These are phyloP conservation scores for Haemorhous mexicanus DNA, from an alignment of 2,113 vertebrate species.

Conservation along the genomic window DNA sequence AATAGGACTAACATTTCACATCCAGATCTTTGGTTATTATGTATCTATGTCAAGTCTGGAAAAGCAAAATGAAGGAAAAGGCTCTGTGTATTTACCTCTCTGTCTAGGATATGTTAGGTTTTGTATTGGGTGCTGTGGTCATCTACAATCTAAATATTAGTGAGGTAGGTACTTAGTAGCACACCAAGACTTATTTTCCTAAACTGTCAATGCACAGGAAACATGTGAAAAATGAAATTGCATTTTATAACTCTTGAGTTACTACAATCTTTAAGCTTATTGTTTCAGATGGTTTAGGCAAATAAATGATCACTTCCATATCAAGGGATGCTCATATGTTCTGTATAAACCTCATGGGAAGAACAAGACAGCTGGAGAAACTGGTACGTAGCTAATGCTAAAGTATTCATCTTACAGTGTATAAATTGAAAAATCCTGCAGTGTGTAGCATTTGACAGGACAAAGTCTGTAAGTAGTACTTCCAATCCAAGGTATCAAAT, in stretches of 20 bases:
- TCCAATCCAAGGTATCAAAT: not conserved
- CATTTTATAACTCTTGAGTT: not conserved
- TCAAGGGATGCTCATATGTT: slow-evolving; percentile 95
- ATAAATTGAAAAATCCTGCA: not conserved
- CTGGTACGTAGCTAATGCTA: slow-evolving; percentile 76
- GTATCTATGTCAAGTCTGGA: not conserved
- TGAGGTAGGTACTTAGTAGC: not conserved
- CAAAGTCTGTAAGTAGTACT: not conserved
- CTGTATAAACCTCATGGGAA: slow-evolving; percentile 97
- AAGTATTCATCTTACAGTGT: not conserved
- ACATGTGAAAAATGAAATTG: not conserved
- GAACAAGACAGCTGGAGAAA: slow-evolving; percentile 98
- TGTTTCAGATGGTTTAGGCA: slow-evolving; percentile 94
- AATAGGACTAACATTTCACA: not conserved
- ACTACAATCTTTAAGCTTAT: slow-evolving; percentile 40
- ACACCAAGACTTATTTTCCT: not conserved
- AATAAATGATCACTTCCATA: slow-evolving; percentile 94
- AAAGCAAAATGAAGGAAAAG: not conserved
- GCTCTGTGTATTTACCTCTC: not conserved
- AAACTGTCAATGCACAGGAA: not conserved
- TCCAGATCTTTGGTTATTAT: not conserved
- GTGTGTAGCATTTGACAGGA: not conserved
- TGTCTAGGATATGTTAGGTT: not conserved
- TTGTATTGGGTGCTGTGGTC: not conserved
- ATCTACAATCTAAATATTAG: not conserved